Evolutionary conservation across 2,113 vertebrate species (phyloP).

Genomic region (Merops nubicus): DNA sequence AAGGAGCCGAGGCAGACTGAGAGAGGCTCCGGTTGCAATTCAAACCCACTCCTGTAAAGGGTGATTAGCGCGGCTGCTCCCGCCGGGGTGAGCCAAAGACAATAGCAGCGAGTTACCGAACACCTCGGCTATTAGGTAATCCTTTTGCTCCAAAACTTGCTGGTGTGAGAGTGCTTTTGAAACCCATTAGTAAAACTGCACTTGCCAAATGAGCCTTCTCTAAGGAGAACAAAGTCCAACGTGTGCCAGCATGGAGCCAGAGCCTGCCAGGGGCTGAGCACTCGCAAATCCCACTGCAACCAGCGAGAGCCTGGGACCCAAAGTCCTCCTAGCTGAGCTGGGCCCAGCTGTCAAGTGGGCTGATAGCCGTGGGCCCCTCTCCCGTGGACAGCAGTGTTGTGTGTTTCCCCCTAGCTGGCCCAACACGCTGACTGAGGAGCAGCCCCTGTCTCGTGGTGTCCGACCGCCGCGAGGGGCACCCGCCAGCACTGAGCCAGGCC

Average conservation of each 20-base stretch:
- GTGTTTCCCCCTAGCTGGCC: neutral
- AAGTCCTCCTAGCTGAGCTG: neutral
- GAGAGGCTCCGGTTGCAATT: neutral
- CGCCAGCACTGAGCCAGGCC: neutral
- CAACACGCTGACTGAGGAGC: no score
- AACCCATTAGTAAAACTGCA: slow-evolving; percentile 40
- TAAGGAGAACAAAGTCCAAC: slow-evolving; percentile 36
- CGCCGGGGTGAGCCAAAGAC: neutral
- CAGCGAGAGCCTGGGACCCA: neutral
- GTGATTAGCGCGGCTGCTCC: slow-evolving; percentile 29
- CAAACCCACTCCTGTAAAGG: neutral
- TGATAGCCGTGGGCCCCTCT: neutral
- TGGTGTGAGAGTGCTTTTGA: slow-evolving; percentile 39
- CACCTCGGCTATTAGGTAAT: slow-evolving; percentile 24
- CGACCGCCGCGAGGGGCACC: rapidly evolving
- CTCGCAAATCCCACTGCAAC: neutral
- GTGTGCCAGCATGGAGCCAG: slow-evolving; percentile 14
- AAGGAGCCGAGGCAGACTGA: neutral
- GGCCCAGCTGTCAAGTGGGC: neutral
- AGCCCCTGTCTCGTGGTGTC: neutral
- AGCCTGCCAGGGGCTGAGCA: neutral
- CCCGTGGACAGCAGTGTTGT: neutral
- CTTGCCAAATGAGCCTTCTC: slow-evolving; percentile 57
- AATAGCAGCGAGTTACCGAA: slow-evolving; percentile 1
- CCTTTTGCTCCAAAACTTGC: slow-evolving; percentile 9